Evolutionary conservation across 37 sponge, comb jelly and placozoan genomes (phyloP).

Genomic region (Diacarnus erythraeanus): DNA sequence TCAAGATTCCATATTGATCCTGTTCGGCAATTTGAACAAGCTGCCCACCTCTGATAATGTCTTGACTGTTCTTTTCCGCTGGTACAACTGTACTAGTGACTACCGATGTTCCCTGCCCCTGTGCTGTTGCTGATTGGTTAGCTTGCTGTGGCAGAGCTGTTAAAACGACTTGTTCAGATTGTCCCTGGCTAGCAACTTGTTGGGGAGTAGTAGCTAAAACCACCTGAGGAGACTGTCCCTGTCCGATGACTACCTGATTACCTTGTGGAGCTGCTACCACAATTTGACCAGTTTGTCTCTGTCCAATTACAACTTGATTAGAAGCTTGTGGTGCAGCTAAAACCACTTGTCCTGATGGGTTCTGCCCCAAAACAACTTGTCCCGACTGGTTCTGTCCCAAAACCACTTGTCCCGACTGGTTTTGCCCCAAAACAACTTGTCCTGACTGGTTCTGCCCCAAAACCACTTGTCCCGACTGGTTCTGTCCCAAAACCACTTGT

Average conservation of each 20-base stretch:
- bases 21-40: background rate
- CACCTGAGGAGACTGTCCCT: background rate
- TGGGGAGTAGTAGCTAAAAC: background rate
- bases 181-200: background rate
- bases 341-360: background rate
- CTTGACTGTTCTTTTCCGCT: background rate
- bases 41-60: constrained; percentile 9
- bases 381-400: background rate
- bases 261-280: background rate
- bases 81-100: no score
- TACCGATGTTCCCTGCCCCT: background rate
- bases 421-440: background rate
- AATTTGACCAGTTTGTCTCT: background rate
- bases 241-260: background rate
- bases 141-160: background rate
- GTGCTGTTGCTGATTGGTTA: background rate
- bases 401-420: background rate
- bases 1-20: constrained; percentile 10
- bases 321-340: background rate
- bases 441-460: background rate
- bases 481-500: background rate
- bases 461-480: background rate
- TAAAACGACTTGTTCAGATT: background rate
- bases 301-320: background rate
- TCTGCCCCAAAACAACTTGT: constrained; percentile 1